Conservation (phyloP, 2,888 invertebrate genomes). For the Orchesella flavescens region DNA sequence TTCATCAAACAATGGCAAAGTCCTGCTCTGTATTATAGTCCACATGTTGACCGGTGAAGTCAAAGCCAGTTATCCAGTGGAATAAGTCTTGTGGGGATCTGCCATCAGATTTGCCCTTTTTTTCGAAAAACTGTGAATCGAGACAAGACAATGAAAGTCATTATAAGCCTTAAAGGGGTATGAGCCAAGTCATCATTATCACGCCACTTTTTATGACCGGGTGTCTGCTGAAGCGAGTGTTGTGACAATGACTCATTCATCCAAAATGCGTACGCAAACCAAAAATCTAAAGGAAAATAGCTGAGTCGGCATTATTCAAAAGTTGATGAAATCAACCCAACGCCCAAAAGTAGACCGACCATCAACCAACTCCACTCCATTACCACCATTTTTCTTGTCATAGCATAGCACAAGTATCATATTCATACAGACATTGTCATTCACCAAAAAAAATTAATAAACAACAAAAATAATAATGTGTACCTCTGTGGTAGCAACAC, state of each 20-base stretch:
- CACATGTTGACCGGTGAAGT: slow-evolving; percentile 72
- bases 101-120: slow-evolving; percentile 80
- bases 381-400: not conserved
- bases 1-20: slow-evolving; percentile 42
- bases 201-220: not conserved
- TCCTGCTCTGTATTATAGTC: slow-evolving; percentile 4
- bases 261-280: too few relatives aligned
- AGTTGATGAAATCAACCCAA: too few relatives aligned
- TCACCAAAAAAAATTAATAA: not conserved
- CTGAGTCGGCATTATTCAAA: too few relatives aligned
- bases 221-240: not conserved
- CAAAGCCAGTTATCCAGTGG: slow-evolving; percentile 82
- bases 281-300: too few relatives aligned
- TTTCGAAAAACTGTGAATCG: slow-evolving; percentile 82
- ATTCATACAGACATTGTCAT: not conserved
- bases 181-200: too few relatives aligned
- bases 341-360: too few relatives aligned
- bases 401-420: not conserved
- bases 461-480: slow-evolving; percentile 32
- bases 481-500: slow-evolving; percentile 75
- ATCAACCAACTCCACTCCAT: too few relatives aligned
- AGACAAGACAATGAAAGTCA: not conserved
- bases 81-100: slow-evolving; percentile 84
- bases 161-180: too few relatives aligned
- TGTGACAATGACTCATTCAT: not conserved